These are phyloP conservation scores for Bubo scandiacus DNA, from an alignment of 2,113 vertebrate species.

Conservation along the genomic window DNA sequence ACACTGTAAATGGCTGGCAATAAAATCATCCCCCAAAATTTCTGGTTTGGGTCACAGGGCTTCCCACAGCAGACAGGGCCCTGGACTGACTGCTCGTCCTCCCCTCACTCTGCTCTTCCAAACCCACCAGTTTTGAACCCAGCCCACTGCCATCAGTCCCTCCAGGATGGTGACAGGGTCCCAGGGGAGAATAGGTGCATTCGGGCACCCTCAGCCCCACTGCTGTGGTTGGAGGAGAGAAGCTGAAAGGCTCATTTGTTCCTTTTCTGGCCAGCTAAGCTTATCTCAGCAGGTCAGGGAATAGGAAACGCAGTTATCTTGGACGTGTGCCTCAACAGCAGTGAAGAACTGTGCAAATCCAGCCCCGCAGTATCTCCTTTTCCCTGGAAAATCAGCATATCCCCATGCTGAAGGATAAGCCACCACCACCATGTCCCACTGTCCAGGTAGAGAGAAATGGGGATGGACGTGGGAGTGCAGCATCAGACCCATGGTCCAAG, in stretches of 20 bases:
- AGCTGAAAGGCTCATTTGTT: neutral
- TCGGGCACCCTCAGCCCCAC: neutral
- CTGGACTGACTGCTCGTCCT: neutral
- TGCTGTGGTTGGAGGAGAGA: rapidly evolving
- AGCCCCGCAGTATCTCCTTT: rapidly evolving
- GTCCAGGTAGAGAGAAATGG: neutral
- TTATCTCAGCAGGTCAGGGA: neutral
- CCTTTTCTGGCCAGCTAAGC: neutral
- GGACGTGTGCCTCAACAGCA: neutral
- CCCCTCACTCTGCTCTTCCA: neutral
- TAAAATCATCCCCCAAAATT: neutral
- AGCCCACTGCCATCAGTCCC: rapidly evolving
- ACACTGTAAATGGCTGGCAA: rapidly evolving
- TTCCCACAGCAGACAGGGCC: neutral
- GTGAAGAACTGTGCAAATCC: neutral
- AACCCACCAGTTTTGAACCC: neutral
- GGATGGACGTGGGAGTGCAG: neutral
- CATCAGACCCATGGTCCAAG: neutral
- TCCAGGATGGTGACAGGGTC: neutral
- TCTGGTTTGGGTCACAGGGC: neutral
- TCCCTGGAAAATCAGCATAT: neutral
- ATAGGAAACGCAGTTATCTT: neutral
- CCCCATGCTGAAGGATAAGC: neutral
- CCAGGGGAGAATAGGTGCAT: neutral
- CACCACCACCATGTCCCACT: rapidly evolving